phyloP scores from a whole-genome alignment of 2,113 vertebrate species.

The Centropus unirufus region DNA sequence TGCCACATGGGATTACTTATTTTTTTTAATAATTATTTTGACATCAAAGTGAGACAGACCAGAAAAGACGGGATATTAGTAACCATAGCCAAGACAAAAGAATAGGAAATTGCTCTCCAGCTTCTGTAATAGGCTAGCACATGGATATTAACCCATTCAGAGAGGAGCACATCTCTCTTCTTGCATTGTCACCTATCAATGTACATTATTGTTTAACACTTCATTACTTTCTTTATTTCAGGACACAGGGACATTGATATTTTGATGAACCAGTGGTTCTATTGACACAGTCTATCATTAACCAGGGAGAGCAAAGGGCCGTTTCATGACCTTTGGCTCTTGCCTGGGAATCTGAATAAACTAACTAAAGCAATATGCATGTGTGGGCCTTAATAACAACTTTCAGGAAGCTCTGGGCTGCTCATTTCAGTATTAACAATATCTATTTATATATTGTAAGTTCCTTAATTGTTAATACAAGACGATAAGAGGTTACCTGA shows the following conservation, averaged over 20 bases:
- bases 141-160: background rate
- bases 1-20: background rate
- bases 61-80: background rate
- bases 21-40: background rate
- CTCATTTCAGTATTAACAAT: background rate
- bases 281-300: slow-evolving; percentile 17
- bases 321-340: slow-evolving; percentile 1
- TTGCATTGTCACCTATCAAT: background rate
- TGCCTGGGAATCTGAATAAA: background rate
- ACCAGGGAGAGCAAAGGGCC: slow-evolving; percentile 22
- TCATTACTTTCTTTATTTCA: background rate
- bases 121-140: background rate
- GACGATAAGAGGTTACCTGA: background rate
- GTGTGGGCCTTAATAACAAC: background rate
- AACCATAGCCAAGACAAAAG: background rate
- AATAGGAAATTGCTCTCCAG: background rate
- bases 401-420: background rate
- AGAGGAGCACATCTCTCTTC: background rate
- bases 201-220: background rate
- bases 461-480: background rate
- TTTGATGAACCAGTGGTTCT: background rate
- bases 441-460: background rate
- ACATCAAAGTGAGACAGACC: background rate
- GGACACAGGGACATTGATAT: background rate
- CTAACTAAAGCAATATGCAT: background rate